Evolutionary conservation across 2,797 vertebrate species (phyloP).

Genomic region (Mormyrus proboscirostris): DNA sequence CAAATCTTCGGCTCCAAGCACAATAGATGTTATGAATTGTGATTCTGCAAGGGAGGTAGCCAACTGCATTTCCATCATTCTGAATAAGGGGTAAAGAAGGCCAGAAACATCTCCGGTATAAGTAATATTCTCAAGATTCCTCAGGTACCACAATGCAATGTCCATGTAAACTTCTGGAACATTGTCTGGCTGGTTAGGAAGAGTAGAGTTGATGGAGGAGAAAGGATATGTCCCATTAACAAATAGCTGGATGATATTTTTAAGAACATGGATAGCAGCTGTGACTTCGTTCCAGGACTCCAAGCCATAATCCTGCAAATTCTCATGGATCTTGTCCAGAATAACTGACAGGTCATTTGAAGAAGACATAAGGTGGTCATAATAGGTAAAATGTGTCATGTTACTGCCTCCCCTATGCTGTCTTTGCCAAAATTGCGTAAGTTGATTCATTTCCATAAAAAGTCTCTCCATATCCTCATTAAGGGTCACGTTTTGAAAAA

Average conservation of each 20-base stretch:
- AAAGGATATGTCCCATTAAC: constrained; percentile 37
- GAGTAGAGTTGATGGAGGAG: constrained; percentile 36
- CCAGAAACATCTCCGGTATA: constrained; percentile 41
- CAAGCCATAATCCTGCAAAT: constrained; percentile 42
- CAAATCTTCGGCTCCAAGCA: constrained; percentile 39
- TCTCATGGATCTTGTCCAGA: constrained; percentile 48
- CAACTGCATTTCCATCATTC: constrained; percentile 51
- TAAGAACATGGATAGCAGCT: constrained; percentile 51
- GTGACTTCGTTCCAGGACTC: constrained; percentile 46
- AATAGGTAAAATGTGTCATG: constrained; percentile 26
- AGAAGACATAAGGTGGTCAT: constrained; percentile 28
- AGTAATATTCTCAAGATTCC: constrained; percentile 51
- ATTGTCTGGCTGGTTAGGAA: constrained; percentile 28
- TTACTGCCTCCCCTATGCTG: constrained; percentile 13
- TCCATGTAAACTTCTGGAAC: constrained; percentile 42
- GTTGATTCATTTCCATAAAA: constrained; percentile 41
- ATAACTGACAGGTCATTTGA: constrained; percentile 37
- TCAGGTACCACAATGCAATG: constrained; percentile 59
- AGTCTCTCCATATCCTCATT: constrained; percentile 22
- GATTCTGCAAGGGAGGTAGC: constrained; percentile 37
- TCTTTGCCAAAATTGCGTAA: constrained; percentile 42
- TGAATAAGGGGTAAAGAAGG: constrained; percentile 47
- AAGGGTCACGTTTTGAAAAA: constrained; percentile 41
- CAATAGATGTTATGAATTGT: constrained; percentile 43
- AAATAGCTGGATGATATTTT: constrained; percentile 47